These are phyloP conservation scores for Polydrusus cervinus DNA, from an alignment of 2,888 invertebrate genomes.

Conservation along the genomic window DNA sequence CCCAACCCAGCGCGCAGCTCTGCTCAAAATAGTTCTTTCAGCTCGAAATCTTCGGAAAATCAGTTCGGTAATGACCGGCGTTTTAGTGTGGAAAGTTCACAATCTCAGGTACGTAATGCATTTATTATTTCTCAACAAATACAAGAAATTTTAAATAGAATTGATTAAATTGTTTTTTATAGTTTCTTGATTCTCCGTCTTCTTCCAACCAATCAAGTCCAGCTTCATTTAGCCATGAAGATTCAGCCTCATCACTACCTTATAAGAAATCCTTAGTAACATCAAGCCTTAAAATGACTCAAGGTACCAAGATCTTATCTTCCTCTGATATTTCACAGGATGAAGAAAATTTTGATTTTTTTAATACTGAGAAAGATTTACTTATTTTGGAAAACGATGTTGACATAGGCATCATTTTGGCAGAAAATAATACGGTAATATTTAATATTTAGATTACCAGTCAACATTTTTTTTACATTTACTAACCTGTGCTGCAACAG, in stretches of 20 bases:
- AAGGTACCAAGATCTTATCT: neutral
- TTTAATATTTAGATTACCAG: neutral
- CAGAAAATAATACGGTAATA: constrained; percentile 3
- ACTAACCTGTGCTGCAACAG: too few species aligned
- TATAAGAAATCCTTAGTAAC: neutral
- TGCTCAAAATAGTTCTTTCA: neutral
- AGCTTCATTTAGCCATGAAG: neutral
- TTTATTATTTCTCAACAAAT: neutral
- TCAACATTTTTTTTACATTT: too few species aligned
- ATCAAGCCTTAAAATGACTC: neutral
- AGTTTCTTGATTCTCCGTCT: neutral
- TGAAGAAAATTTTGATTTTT: constrained; percentile 1
- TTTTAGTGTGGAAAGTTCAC: neutral
- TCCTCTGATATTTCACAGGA: neutral
- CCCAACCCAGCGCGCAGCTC: neutral
- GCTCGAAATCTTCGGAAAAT: neutral
- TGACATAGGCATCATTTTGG: neutral
- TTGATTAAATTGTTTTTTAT: neutral
- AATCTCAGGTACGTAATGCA: neutral
- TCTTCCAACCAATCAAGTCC: neutral
- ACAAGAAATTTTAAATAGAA: too few species aligned
- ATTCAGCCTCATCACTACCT: neutral
- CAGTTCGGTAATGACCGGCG: neutral
- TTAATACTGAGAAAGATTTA: neutral
- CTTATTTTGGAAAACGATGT: neutral